These are phyloP conservation scores for Drosophila littoralis DNA, from an alignment of 1,140 invertebrate genomes.

Conservation along the genomic window DNA sequence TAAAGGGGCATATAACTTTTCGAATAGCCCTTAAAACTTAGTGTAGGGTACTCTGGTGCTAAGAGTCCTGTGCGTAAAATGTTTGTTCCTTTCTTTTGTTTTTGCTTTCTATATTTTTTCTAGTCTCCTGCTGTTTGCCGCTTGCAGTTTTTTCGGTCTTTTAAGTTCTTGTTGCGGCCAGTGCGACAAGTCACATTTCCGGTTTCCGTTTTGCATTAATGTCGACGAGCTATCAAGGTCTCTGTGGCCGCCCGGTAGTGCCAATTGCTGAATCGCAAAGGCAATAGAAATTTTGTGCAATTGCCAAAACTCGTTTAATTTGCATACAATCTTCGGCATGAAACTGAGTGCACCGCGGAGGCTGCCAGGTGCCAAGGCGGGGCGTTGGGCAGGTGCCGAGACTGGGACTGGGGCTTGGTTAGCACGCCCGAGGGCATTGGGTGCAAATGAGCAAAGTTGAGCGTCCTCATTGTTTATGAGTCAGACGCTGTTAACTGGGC, in stretches of 20 bases:
- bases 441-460: constrained; percentile 72
- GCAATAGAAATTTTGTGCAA: constrained; percentile 40
- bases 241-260: background rate
- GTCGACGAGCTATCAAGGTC: constrained; percentile 8
- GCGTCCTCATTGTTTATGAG: constrained; percentile 63
- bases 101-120: background rate
- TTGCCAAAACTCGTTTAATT: constrained; percentile 61
- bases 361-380: background rate
- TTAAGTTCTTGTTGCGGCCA: constrained; percentile 34
- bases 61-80: background rate
- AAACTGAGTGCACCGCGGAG: background rate
- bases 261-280: constrained; percentile 15
- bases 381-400: background rate
- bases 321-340: constrained; percentile 63
- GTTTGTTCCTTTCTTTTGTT: background rate
- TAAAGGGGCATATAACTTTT: too few relatives aligned
- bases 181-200: constrained; percentile 70
- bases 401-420: constrained; percentile 1
- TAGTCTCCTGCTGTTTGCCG: constrained; percentile 51
- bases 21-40: background rate
- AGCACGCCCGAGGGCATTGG: constrained; percentile 55
- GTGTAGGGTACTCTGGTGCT: background rate
- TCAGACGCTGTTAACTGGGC: constrained; percentile 48
- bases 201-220: constrained; percentile 63
- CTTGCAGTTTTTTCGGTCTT: constrained; percentile 62